Conservation (phyloP, 2,797 vertebrate genomes). For the Halcyon leucocephala region DNA sequence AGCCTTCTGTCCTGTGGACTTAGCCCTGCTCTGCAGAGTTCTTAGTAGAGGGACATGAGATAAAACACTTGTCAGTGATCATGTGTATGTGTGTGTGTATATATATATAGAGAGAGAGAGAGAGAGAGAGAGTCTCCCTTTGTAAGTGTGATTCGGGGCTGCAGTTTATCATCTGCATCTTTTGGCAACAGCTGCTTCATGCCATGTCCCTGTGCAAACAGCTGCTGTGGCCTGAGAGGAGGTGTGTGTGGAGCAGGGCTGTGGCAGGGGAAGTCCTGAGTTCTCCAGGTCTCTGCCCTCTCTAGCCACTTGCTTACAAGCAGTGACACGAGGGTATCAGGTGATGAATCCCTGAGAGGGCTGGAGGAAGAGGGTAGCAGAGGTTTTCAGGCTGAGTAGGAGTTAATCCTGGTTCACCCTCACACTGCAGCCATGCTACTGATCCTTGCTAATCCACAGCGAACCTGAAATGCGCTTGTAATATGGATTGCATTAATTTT, state of each 20-base stretch:
- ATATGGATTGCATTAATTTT: rapidly evolving
- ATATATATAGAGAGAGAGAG: no score
- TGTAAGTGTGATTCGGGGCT: background rate
- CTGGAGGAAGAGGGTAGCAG: background rate
- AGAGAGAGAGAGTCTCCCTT: background rate
- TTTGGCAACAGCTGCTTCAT: background rate
- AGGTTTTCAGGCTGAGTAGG: background rate
- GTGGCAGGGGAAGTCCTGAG: background rate
- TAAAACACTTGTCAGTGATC: background rate
- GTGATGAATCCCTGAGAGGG: no score
- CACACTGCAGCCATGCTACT: rapidly evolving
- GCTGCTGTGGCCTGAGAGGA: background rate
- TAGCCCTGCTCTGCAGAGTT: background rate
- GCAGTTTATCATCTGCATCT: background rate
- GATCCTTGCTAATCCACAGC: background rate
- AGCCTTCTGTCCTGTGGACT: background rate
- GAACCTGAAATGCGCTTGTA: background rate
- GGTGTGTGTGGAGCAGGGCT: background rate
- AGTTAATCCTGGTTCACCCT: background rate
- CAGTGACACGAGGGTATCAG: background rate
- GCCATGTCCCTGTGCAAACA: background rate
- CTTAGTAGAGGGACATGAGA: background rate
- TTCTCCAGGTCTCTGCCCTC: background rate
- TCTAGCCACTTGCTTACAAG: rapidly evolving
- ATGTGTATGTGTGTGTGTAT: rapidly evolving